These are phyloP conservation scores for Halcyon smyrnensis DNA, from an alignment of 2,797 vertebrate species.

Conservation along the genomic window DNA sequence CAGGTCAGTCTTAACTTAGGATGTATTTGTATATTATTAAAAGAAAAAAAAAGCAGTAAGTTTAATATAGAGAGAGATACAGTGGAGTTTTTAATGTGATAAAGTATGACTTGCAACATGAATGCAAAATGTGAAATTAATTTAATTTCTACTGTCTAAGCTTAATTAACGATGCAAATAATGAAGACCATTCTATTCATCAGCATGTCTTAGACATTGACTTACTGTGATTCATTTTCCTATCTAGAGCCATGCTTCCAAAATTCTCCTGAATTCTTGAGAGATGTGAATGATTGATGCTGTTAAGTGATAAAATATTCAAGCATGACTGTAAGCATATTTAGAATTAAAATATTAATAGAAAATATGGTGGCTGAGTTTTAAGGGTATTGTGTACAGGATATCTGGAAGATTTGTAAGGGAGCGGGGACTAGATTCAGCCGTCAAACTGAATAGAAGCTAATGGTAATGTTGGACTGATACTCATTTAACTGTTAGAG, in stretches of 20 bases:
- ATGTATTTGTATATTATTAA: not conserved
- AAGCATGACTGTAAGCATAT: not conserved
- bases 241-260: not conserved
- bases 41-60: accelerated
- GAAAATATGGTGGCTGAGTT: not conserved
- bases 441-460: not conserved
- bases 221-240: not conserved
- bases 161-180: not conserved
- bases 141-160: not conserved
- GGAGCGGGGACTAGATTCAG: not conserved
- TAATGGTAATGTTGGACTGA: not conserved
- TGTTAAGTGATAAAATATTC: not conserved
- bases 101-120: not conserved
- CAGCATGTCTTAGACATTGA: not conserved
- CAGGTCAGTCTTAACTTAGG: not conserved
- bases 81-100: not conserved
- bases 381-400: not conserved
- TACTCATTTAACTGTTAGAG: not conserved
- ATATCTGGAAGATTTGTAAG: not conserved
- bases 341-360: not conserved
- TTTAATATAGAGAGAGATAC: not conserved
- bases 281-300: not conserved
- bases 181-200: not conserved
- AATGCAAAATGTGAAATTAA: not conserved
- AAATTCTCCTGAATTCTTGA: not conserved